Percentiles rank a stretch among this genome's conserved stretches.
phyloP scores from a whole-genome alignment of 1,140 invertebrate genomes.

The Planococcus citri region DNA sequence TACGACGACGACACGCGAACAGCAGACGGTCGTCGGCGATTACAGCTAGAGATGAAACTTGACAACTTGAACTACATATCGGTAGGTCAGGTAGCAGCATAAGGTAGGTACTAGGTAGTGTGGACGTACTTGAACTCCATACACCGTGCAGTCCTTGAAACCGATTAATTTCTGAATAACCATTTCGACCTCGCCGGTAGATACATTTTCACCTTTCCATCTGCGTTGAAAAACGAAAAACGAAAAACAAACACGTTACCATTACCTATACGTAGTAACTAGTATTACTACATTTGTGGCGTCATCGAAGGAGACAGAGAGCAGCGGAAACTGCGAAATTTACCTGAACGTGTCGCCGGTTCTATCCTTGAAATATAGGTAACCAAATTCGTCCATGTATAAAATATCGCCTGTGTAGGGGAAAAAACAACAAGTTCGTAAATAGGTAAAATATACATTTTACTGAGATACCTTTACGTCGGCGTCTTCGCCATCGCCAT shows the following conservation, averaged over 20 bases:
- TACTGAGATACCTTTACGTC: too few species aligned
- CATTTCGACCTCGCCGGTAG: slow-evolving; percentile 90
- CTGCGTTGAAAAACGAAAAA: slow-evolving; percentile 39
- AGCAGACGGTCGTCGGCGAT: too few species aligned
- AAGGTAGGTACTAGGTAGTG: too few species aligned
- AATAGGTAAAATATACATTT: too few species aligned
- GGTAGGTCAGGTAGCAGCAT: too few species aligned
- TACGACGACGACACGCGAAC: too few species aligned
- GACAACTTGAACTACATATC: too few species aligned
- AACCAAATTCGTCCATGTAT: slow-evolving; percentile 79
- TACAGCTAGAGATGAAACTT: too few species aligned
- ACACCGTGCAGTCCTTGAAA: slow-evolving; percentile 59
- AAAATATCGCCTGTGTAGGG: slow-evolving; percentile 71
- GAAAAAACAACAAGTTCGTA: neutral
- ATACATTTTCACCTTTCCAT: slow-evolving; percentile 91
- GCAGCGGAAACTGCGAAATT: slow-evolving; percentile 16
- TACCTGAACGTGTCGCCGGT: slow-evolving; percentile 89
- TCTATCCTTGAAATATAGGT: slow-evolving; percentile 90
- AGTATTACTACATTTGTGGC: too few species aligned
- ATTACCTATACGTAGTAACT: too few species aligned
- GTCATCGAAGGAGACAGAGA: too few species aligned
- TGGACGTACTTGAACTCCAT: slow-evolving; percentile 85
- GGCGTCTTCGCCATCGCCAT: too few species aligned
- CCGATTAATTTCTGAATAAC: slow-evolving; percentile 70
- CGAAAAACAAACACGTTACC: neutral